phyloP scores from a whole-genome alignment of 1,140 invertebrate genomes.

The Octopus bimaculoides region DNA sequence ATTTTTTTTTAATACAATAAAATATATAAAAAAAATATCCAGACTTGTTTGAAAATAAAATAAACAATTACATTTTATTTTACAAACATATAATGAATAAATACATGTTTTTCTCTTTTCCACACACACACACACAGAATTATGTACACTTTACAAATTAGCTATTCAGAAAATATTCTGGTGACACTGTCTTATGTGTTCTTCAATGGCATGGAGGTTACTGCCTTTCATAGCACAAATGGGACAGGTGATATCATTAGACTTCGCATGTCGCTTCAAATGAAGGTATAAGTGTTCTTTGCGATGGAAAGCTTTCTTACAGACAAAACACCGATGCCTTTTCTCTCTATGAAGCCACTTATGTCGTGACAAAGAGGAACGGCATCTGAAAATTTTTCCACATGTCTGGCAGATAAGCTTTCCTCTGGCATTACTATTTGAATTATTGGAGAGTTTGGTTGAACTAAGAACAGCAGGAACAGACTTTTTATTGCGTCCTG shows the following conservation, averaged over 20 bases:
- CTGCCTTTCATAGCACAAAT: slow-evolving; percentile 8
- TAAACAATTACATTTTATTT: too few species aligned
- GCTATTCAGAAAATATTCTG: not conserved
- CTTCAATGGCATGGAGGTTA: slow-evolving; percentile 5
- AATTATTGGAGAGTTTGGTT: not conserved
- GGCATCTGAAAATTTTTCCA: slow-evolving; percentile 3
- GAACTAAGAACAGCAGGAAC: not conserved
- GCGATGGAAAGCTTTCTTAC: slow-evolving; percentile 23
- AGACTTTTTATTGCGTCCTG: not conserved
- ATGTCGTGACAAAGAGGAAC: slow-evolving; percentile 22
- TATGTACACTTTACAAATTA: not conserved
- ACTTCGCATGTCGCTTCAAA: slow-evolving; percentile 20
- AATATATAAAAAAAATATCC: too few species aligned
- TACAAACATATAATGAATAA: too few species aligned
- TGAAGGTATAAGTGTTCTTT: slow-evolving; percentile 24
- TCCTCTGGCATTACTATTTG: not conserved
- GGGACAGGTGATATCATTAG: slow-evolving; percentile 6
- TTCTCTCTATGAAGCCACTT: slow-evolving; percentile 25
- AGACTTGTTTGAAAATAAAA: too few species aligned
- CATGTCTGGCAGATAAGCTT: slow-evolving; percentile 9
- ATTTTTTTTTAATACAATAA: too few species aligned
- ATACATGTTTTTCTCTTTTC: too few species aligned
- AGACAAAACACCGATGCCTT: slow-evolving; percentile 21
- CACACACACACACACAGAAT: too few species aligned
- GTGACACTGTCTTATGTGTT: slow-evolving; percentile 12